Conservation (phyloP, 2,113 vertebrate species). For the Labrus mixtus region DNA sequence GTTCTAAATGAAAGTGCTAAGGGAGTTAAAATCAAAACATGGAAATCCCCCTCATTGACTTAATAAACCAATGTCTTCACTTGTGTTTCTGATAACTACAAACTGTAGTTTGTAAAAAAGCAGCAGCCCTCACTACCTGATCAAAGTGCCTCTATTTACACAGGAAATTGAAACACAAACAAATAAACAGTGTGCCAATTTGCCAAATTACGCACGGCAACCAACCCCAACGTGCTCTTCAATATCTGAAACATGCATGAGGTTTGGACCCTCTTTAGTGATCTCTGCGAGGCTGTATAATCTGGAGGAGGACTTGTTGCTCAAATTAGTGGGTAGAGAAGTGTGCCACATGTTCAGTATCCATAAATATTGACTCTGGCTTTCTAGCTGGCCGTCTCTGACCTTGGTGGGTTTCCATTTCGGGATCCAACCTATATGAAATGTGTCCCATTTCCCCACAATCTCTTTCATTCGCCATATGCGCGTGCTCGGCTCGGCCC, state of each 20-base stretch:
- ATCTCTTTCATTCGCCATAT: slow-evolving; percentile 69
- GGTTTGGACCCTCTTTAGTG: slow-evolving; percentile 73
- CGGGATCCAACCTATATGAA: slow-evolving; percentile 75
- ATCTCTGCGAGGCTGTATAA: slow-evolving; percentile 85
- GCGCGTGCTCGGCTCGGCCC: slow-evolving; percentile 42
- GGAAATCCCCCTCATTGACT: neutral
- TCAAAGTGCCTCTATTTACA: slow-evolving; percentile 63
- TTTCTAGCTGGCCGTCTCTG: slow-evolving; percentile 88
- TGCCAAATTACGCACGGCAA: slow-evolving; percentile 65
- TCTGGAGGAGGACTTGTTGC: slow-evolving; percentile 86
- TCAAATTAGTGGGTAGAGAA: slow-evolving; percentile 91
- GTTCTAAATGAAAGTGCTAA: slow-evolving; percentile 1
- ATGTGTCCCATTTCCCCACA: slow-evolving; percentile 75
- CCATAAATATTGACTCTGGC: slow-evolving; percentile 94
- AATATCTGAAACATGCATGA: slow-evolving; percentile 66
- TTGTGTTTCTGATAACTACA: slow-evolving; percentile 44
- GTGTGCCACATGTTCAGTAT: slow-evolving; percentile 90
- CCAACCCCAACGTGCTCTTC: slow-evolving; percentile 61
- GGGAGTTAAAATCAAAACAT: neutral
- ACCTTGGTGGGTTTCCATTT: slow-evolving; percentile 92
- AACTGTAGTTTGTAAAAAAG: slow-evolving; percentile 32
- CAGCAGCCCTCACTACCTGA: slow-evolving; percentile 36
- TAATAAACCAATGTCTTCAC: neutral
- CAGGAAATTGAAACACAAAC: slow-evolving; percentile 74
- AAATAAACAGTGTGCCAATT: slow-evolving; percentile 72